These are phyloP conservation scores for Aplysina aerophoba DNA, from an alignment of 37 sponge, comb jelly and placozoan genomes.

Conservation along the genomic window DNA sequence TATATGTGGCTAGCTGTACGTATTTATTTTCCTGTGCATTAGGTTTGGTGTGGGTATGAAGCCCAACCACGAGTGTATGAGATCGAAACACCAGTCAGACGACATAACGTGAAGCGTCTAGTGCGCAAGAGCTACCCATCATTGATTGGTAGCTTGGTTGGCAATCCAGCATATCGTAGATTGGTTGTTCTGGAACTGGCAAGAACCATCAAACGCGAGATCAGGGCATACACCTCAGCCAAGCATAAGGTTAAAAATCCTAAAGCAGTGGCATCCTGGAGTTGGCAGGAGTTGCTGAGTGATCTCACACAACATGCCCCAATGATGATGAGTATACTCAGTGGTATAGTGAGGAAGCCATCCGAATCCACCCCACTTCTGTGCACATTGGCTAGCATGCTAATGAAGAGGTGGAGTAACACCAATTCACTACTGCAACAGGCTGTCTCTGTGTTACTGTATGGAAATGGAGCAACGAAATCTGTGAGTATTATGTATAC, in stretches of 20 bases:
- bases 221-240: background rate
- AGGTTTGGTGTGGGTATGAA: constrained; percentile 2
- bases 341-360: background rate
- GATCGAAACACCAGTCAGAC: background rate
- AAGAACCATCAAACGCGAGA: background rate
- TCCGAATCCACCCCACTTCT: background rate
- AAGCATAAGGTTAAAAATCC: background rate
- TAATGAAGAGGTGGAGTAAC: constrained; percentile 6
- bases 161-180: background rate
- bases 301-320: background rate
- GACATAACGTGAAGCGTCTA: background rate
- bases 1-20: background rate
- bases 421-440: background rate
- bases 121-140: background rate
- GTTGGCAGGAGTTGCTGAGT: background rate
- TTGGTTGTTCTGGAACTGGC: background rate
- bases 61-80: background rate
- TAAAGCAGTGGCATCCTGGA: background rate
- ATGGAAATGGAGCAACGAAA: too few relatives aligned
- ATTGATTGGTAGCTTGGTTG: background rate
- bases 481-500: too few relatives aligned
- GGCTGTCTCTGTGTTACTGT: background rate
- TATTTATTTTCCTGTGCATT: background rate
- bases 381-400: background rate
- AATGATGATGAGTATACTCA: background rate